Conservation (phyloP, 2,888 invertebrate genomes). For the Dicycla oo region DNA sequence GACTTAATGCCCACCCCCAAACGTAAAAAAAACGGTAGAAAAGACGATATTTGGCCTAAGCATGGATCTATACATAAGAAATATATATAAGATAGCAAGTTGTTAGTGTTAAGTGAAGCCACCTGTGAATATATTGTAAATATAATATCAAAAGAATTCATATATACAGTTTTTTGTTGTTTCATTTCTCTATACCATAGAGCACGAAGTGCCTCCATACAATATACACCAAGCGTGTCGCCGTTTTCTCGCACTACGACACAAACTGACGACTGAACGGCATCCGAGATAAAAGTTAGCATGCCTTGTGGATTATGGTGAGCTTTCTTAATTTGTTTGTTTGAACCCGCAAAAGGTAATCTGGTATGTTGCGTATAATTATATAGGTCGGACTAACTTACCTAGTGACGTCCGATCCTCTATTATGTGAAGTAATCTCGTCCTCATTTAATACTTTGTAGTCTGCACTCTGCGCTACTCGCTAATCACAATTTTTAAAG, state of each 20-base stretch:
- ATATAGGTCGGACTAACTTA: no score
- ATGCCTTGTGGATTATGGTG: no score
- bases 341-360: no score
- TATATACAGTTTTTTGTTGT: slow-evolving; percentile 67
- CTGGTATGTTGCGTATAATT: no score
- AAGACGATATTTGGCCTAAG: slow-evolving; percentile 48
- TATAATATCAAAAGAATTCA: slow-evolving; percentile 68
- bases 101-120: slow-evolving; percentile 52
- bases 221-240: background rate
- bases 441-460: no score
- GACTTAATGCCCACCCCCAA: slow-evolving; percentile 41
- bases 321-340: no score
- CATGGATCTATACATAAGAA: slow-evolving; percentile 29
- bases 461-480: no score
- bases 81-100: slow-evolving; percentile 30
- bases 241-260: background rate
- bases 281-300: no score
- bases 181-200: slow-evolving; percentile 48
- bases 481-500: no score
- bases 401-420: no score
- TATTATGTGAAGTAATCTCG: no score
- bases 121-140: slow-evolving; percentile 65
- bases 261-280: background rate
- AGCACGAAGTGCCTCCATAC: background rate
- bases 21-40: slow-evolving; percentile 28